Evolutionary conservation across 2,888 invertebrate species (phyloP), one percentile per base, ranked within the genome.

Genomic region (Sarcophaga variegata): DNA sequence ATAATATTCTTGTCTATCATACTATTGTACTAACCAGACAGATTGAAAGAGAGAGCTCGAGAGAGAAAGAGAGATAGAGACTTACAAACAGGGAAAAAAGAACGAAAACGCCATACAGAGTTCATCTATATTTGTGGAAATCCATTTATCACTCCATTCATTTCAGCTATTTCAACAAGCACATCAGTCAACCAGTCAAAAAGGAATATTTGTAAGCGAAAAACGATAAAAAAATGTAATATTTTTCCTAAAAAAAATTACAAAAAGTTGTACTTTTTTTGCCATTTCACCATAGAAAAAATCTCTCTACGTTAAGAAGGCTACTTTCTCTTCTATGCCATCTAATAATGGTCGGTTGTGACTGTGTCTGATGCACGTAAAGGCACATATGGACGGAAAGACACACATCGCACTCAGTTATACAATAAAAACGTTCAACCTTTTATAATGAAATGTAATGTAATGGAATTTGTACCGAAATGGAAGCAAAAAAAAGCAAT

Each of bases 121-220:
- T 78, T 78, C 62, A 83, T 67, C 62, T 54, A 62, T 72, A 49
- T 83, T 67, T 72, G 66, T 83, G 67, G 37, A 67, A 78, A 72
- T 78, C 72, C 67, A 78, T 83, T 83, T 83, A 74, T 83, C 78
- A 78, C 72, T 78, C 72, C 67, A 72, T 78, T 76, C 71, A 83
- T 66, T 27, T 25, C 74, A 54, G 27, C 20, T 20, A 80, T 66
- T 27, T 37, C 25, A 59, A 70, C 6, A 0, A 37, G 1, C 1
- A 66, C 60, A 60, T 27, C 72, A 72, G 17, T 12, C 66, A 47
- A 8, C 60, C 47, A 69, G 10, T 20, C 25, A n/a, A 5, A 72
- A 63, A 75, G 37, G 69, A 63, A 20, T 70, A 60, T 71, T 77
- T 82, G 77, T 77, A 59, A 49, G 49, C 69, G 45, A 71, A 76